These are phyloP conservation scores for Caenorhabditis tropicalis DNA, from an alignment of 1,140 invertebrate species.

Conservation along the genomic window DNA sequence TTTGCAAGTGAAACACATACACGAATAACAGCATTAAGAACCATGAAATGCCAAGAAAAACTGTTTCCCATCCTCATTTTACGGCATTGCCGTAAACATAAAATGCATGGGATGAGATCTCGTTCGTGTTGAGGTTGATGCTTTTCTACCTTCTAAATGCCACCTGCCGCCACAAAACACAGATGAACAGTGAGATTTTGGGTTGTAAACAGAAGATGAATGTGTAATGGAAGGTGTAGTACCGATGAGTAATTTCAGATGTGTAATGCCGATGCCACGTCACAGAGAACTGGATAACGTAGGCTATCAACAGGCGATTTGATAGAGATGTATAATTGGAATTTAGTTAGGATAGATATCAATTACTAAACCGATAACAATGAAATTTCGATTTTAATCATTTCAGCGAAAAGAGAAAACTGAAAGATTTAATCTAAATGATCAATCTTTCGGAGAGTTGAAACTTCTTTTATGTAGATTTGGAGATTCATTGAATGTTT, in stretches of 20 bases:
- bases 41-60: not conserved
- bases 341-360: too few relatives aligned
- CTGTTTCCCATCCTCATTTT: not conserved
- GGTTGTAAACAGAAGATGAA: conserved; percentile 11
- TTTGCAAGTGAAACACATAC: not conserved
- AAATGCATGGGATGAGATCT: not conserved
- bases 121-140: conserved; percentile 34
- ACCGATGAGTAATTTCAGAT: conserved; percentile 25
- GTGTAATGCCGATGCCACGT: not conserved
- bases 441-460: not conserved
- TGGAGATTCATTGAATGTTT: not conserved
- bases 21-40: not conserved
- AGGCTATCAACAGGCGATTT: too few relatives aligned
- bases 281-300: not conserved
- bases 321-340: too few relatives aligned
- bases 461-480: too few relatives aligned
- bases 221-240: conserved; percentile 4
- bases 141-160: not conserved
- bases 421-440: not conserved
- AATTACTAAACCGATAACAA: too few relatives aligned
- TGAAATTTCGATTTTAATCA: not conserved
- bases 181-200: not conserved
- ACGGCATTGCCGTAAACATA: conserved; percentile 1
- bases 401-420: not conserved
- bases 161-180: not conserved